A percentile compares a stretch with the other conserved stretches of the same genome.
Evolutionary conservation across 2,888 invertebrate species (phyloP).

Genomic region (Scotopteryx bipunctaria): DNA sequence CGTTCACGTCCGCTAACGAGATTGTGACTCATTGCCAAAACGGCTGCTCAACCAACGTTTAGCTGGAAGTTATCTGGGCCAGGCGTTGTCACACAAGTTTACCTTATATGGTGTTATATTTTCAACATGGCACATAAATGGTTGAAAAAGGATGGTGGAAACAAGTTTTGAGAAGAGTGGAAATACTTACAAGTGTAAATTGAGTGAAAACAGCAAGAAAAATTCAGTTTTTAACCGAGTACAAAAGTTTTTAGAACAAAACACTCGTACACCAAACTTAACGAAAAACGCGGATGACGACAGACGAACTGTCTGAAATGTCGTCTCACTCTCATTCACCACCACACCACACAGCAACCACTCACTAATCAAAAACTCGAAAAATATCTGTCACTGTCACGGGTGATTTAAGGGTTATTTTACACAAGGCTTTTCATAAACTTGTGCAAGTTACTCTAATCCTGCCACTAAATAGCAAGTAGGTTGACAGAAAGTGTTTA

Average conservation of each 20-base stretch:
- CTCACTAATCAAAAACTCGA: no score
- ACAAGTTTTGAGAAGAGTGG: neutral
- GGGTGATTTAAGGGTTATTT: no score
- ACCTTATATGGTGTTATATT: constrained; percentile 65
- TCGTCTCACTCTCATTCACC: no score
- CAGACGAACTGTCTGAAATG: no score
- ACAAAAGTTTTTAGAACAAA: neutral
- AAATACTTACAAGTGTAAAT: constrained; percentile 44
- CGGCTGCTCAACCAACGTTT: constrained; percentile 46
- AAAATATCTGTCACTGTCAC: no score
- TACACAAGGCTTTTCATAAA: no score
- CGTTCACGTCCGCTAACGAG: constrained; percentile 52
- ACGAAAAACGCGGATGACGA: no score
- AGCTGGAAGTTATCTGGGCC: constrained; percentile 59
- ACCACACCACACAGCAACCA: no score
- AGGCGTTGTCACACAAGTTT: constrained; percentile 58
- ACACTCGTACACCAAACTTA: no score
- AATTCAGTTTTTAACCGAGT: constrained; percentile 19
- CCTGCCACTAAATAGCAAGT: no score
- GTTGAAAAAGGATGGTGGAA: constrained; percentile 15
- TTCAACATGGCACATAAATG: constrained; percentile 50
- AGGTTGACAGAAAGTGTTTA: no score
- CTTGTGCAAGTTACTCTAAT: no score
- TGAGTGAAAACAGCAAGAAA: constrained; percentile 30
- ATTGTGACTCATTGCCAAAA: constrained; percentile 62